Evolutionary conservation across 2,888 invertebrate genomes (phyloP).

Genomic region (Trachelus iudaicus): DNA sequence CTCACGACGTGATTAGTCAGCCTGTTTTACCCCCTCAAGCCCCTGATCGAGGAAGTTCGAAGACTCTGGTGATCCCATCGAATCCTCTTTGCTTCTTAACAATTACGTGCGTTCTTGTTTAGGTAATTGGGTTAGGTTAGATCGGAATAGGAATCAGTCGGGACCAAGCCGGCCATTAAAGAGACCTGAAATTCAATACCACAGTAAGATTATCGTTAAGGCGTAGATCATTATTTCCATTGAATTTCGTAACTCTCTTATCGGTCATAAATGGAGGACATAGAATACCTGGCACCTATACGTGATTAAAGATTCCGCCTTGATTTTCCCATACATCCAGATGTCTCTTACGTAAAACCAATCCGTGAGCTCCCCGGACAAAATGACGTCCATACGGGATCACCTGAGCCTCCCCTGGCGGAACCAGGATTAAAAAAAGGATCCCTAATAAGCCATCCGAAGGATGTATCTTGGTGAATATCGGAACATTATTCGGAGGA

Average conservation of each 20-base stretch:
- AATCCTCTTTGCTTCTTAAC: background rate
- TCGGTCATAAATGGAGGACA: background rate
- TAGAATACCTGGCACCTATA: background rate
- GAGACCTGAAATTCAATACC: background rate
- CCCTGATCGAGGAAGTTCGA: background rate
- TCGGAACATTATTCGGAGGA: background rate
- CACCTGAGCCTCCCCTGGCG: background rate
- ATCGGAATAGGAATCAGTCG: background rate
- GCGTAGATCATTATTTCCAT: background rate
- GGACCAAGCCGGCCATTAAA: background rate
- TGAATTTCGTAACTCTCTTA: background rate
- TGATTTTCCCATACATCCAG: background rate
- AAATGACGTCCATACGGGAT: background rate
- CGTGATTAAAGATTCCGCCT: background rate
- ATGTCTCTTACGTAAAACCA: background rate
- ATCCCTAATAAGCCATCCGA: background rate
- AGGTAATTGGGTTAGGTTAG: background rate
- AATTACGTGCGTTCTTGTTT: background rate
- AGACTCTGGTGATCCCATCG: background rate
- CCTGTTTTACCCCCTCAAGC: background rate
- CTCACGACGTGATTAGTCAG: background rate
- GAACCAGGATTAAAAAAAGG: background rate
- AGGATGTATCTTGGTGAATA: background rate
- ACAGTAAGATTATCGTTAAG: background rate
- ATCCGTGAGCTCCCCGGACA: background rate